Conservation (phyloP, 2,113 vertebrate species). For the Puffinus mauretanicus region DNA sequence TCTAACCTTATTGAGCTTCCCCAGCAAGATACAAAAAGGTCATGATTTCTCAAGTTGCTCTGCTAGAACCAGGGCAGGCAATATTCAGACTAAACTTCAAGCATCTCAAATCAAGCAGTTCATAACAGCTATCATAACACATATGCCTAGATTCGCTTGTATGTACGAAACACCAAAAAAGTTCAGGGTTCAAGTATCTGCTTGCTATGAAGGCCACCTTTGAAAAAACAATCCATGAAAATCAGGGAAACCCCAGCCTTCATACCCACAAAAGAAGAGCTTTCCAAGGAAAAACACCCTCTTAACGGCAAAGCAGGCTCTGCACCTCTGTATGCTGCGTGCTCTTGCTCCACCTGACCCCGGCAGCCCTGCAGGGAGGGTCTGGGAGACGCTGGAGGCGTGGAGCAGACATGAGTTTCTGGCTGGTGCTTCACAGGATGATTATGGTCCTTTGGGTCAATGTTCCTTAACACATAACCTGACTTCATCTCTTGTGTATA, state of each 20-base stretch:
- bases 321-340: not conserved
- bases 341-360: not conserved
- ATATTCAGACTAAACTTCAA: not conserved
- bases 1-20: not conserved
- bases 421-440: conserved; percentile 17
- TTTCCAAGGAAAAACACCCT: not conserved
- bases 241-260: not conserved
- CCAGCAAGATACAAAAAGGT: not conserved
- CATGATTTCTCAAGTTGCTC: not conserved
- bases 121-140: not conserved
- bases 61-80: not conserved
- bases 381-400: conserved; percentile 2
- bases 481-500: conserved; percentile 12
- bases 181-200: not conserved
- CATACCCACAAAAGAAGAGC: not conserved
- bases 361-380: conserved; percentile 48
- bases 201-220: not conserved
- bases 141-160: fast-evolving
- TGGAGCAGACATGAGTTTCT: conserved; percentile 36
- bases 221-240: not conserved
- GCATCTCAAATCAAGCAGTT: not conserved
- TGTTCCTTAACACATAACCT: not conserved
- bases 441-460: conserved; percentile 27
- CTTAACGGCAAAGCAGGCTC: not conserved
- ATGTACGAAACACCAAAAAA: not conserved